Conservation (phyloP, 2,797 vertebrate genomes). For the Smutsia gigantea region DNA sequence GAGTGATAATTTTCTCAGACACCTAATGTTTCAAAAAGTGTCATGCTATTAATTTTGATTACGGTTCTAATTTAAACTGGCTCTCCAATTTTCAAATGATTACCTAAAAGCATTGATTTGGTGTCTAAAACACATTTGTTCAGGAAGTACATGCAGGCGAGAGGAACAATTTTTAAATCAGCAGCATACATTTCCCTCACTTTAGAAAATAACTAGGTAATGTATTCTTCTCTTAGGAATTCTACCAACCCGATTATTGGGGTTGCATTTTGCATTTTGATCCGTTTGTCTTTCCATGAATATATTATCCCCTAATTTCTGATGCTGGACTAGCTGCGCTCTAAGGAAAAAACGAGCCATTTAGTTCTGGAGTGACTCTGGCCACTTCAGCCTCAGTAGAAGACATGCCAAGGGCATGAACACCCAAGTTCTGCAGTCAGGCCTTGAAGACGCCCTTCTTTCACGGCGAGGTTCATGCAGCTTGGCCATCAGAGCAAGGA, state of each 20-base stretch:
- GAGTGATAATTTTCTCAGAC: conserved; percentile 21
- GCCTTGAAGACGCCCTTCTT: neutral
- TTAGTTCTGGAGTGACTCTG: neutral
- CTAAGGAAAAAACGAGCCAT: neutral
- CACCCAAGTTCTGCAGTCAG: neutral
- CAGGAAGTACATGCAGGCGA: neutral
- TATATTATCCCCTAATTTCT: conserved; percentile 5
- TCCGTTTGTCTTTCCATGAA: neutral
- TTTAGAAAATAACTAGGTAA: neutral
- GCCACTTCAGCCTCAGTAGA: neutral
- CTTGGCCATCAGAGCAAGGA: neutral
- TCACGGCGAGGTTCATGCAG: neutral
- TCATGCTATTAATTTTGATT: conserved; percentile 64
- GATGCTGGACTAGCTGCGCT: conserved; percentile 37
- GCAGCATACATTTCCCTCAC: conserved; percentile 28
- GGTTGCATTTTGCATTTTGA: neutral
- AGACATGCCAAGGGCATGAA: neutral
- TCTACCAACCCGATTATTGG: neutral
- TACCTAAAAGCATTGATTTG: conserved; percentile 39
- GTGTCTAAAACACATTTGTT: conserved; percentile 19
- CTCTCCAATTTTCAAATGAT: conserved; percentile 71
- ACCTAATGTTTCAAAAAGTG: conserved; percentile 44
- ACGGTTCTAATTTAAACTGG: conserved; percentile 46
- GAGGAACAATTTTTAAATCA: conserved; percentile 21
- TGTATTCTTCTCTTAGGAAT: neutral